Base-by-base conservation (phyloP, 2,113 vertebrate genomes). In the Microcebus lehilahytsara region DNA sequence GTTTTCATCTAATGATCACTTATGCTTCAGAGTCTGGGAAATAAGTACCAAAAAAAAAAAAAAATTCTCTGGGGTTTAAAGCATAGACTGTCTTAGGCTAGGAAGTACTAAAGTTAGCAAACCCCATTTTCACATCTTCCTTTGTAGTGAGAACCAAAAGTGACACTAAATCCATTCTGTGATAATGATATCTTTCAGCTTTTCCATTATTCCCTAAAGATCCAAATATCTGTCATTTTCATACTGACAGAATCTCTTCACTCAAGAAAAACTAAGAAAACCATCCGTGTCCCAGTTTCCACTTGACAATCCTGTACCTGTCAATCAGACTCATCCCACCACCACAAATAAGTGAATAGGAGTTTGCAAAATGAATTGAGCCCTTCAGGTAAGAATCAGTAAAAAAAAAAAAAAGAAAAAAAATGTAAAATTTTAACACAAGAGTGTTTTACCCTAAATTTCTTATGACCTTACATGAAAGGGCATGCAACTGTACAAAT, bases 151-250 rank as follows among this genome's bases (percentile, higher is more conserved):
- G 78, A 97, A 96, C 34, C 27, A 88, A 93, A 97, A 91, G 46
- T 93, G 91, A 93, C 78, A 97, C 72, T 79, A 96, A 96, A 95
- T 94, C 94, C 75, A 60, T 91, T 96, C 92, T 77, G 84, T 89
- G 93, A 93, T 96, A 97, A 97, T 96, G 89, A 87, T 97, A 78
- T 92, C 85, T 95, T 89, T 97, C 92, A 85, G 12, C n/a, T 93
- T 90, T 92, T 95, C 85, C 85, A 85, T 93, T 95, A 95, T 88
- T 95, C 96, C 89, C 93, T 79, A 78, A 81, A 95, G 90, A 97
- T 74, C 17, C 72, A 94, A 93, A 91, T 96, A 93, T 77, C 95
- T 97, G 96, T 96, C 97, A 98, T 75, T 93, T 49, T 96, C 58
- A 67, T 53, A 92, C 53, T 49, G 40, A 42, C 88, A 90, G 71